Evolutionary conservation across 2,113 vertebrate species (phyloP).

Genomic region (Proterorhinus semilunaris): DNA sequence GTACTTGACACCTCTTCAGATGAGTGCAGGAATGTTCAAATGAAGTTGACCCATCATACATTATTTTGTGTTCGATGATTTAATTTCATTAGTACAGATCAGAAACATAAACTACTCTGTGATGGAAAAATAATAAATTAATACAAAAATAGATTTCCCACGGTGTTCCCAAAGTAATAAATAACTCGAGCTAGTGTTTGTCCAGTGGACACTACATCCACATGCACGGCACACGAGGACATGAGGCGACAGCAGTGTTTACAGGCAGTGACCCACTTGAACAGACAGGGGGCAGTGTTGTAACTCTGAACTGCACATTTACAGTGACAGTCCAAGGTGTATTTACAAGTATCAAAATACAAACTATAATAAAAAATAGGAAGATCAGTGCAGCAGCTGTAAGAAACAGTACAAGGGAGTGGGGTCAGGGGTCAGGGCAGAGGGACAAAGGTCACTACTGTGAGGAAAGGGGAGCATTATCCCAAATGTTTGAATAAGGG

Average conservation of each 20-base stretch:
- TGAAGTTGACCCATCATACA: background rate
- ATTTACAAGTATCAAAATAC: background rate
- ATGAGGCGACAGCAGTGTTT: too few species aligned
- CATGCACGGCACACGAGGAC: background rate
- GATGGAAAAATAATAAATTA: conserved; percentile 4
- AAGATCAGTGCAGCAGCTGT: background rate
- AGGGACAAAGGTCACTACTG: too few species aligned
- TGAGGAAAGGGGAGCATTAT: too few species aligned
- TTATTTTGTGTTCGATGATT: background rate
- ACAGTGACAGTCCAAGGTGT: background rate
- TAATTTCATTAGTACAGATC: background rate
- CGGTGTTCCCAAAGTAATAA: conserved; percentile 22
- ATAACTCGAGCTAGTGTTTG: conserved; percentile 42
- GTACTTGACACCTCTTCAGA: too few species aligned
- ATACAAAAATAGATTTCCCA: conserved; percentile 7
- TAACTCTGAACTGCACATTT: background rate
- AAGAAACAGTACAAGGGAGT: too few species aligned
- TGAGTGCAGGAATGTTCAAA: background rate
- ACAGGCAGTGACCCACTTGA: too few species aligned
- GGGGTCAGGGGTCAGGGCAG: too few species aligned
- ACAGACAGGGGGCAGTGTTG: background rate
- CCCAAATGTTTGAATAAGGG: too few species aligned
- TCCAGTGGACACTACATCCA: background rate
- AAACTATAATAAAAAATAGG: background rate
- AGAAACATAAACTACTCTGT: background rate